Evolutionary conservation across 2,113 vertebrate genomes (phyloP), one percentile per base, ranked within the genome.

Genomic region (Oncorhynchus clarkii): DNA sequence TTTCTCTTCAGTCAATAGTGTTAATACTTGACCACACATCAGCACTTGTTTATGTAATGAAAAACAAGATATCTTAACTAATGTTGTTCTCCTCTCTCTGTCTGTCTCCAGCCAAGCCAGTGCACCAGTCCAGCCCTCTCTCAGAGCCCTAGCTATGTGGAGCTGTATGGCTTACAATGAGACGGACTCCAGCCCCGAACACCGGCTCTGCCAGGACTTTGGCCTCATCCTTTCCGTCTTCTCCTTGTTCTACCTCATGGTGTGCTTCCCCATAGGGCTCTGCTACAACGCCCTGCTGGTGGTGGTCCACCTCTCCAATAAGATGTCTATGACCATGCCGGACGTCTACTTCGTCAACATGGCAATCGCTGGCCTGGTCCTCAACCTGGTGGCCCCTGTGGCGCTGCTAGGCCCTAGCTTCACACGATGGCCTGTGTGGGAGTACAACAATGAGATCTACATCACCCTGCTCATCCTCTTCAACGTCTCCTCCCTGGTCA

Each of bases 271-370:
- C 0, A 66, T 98, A n/a, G 95, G 97, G 70, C 91, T 99, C 51
- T 97, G 95, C 87, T 98, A 96, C 91, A 99, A 97, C 0, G 87
- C 91, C 51, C 91, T 99, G 88, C 90, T 99, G 89, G 94, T 99
- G 24, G 92, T 95, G 51, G 98, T 95, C 70, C 99, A 99, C 87
- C 94, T 99, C 74, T 95, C 93, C 73, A 97, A 97, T 92, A 97
- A 96, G 86, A 91, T 94, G 26, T 94, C 95, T 45, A 97, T 99
- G 97, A 98, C 96, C 39, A 99, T 99, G 97, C 98, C 97, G 0
- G 98, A 99, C 0, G 97, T 99, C 72, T 99, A 99, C 84, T 99
- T 99, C 0, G 96, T 99, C 82, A 99, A 99, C 92, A 97, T 99
- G 54, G 97, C 96, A 2, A 94, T 97, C 0, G 97, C 97, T 0